Evolutionary conservation across 2,113 vertebrate genomes (phyloP).

Genomic region (Oncorhynchus clarkii): DNA sequence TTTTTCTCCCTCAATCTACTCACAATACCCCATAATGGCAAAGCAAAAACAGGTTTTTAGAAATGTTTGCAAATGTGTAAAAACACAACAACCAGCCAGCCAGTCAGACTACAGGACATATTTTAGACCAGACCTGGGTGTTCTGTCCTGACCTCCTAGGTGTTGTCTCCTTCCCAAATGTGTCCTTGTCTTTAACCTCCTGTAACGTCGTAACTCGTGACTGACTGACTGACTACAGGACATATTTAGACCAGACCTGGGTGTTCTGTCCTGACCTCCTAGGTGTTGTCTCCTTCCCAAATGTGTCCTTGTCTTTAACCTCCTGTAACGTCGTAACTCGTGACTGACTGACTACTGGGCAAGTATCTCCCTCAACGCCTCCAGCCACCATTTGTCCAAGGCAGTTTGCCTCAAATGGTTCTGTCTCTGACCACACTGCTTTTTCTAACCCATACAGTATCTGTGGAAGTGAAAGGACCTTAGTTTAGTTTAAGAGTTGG

Average conservation of each 20-base stretch:
- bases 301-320: background rate
- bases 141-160: background rate
- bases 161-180: background rate
- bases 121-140: background rate
- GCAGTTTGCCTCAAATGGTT: background rate
- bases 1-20: too few species aligned
- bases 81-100: background rate
- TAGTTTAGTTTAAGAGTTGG: too few species aligned
- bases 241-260: background rate
- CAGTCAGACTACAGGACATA: background rate
- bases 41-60: too few species aligned
- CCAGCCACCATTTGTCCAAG: background rate
- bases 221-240: background rate
- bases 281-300: background rate
- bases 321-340: background rate
- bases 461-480: too few species aligned
- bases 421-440: background rate
- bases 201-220: background rate
- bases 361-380: background rate
- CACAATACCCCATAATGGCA: too few species aligned
- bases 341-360: background rate
- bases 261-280: background rate
- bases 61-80: too few species aligned
- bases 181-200: background rate
- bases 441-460: background rate